Percentiles rank a stretch among this genome's conserved stretches.
phyloP scores from a whole-genome alignment of 2,888 invertebrate genomes.

The Idaea dimidiata region DNA sequence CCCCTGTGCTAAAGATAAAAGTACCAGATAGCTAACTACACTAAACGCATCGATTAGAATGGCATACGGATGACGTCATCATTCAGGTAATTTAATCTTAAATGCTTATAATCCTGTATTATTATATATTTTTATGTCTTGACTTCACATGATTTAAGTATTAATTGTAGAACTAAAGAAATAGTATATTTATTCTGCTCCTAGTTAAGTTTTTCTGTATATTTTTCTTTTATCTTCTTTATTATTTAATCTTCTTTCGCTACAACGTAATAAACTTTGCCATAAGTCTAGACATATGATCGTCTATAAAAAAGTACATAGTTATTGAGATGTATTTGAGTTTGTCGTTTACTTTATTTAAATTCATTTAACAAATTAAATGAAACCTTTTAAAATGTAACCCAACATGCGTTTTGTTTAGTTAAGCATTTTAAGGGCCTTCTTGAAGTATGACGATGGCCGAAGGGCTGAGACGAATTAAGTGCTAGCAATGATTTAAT shows the following conservation, averaged over 20 bases:
- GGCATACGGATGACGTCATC: constrained; percentile 62
- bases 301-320: too few relatives aligned
- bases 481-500: background rate
- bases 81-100: constrained; percentile 71
- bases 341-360: too few relatives aligned
- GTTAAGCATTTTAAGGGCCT: background rate
- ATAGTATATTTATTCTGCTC: too few relatives aligned
- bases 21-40: constrained; percentile 14
- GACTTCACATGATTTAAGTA: too few relatives aligned
- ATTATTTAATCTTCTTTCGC: too few relatives aligned
- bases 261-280: too few relatives aligned
- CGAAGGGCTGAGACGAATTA: background rate
- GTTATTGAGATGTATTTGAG: too few relatives aligned
- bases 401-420: background rate
- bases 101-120: constrained; percentile 25
- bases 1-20: background rate
- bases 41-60: constrained; percentile 46
- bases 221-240: too few relatives aligned
- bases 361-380: background rate
- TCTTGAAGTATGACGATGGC: background rate
- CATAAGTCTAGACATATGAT: too few relatives aligned
- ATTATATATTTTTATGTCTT: too few relatives aligned
- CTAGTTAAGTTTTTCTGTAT: too few relatives aligned
- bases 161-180: too few relatives aligned
- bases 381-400: background rate